phyloP scores from a whole-genome alignment of 2,113 vertebrate genomes.

The Plotosus lineatus region DNA sequence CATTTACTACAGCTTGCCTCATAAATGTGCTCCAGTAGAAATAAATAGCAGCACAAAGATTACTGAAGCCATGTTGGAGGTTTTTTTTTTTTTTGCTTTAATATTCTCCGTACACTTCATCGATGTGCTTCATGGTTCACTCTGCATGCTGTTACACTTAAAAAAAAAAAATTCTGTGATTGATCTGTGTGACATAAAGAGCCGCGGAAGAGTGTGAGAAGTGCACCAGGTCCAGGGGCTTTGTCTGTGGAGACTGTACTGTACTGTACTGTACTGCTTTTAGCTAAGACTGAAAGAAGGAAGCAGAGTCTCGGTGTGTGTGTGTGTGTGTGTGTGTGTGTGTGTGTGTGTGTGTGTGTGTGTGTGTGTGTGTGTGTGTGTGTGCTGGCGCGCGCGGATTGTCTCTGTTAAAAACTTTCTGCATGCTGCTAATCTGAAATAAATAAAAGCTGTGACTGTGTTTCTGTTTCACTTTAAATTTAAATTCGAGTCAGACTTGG shows the following conservation, averaged over 20 bases:
- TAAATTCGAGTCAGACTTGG: no score
- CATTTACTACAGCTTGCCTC: conserved; percentile 9
- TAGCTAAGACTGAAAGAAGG: conserved; percentile 28
- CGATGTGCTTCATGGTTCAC: background rate
- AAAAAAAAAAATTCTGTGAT: background rate
- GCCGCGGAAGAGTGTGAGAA: background rate
- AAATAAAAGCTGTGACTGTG: no score
- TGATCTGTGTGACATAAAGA: background rate
- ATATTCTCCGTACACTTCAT: background rate
- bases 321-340: conserved; percentile 22
- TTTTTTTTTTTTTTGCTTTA: background rate
- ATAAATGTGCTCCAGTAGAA: conserved; percentile 27
- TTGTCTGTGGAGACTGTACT: conserved; percentile 2
- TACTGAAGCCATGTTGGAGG: background rate
- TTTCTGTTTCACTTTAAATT: no score
- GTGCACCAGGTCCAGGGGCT: background rate
- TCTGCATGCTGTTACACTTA: background rate
- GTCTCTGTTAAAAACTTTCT: conserved; percentile 60
- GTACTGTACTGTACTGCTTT: conserved; percentile 24
- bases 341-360: conserved; percentile 33
- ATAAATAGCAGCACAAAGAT: background rate
- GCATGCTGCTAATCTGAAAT: conserved; percentile 69
- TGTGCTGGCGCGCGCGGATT: conserved; percentile 67
- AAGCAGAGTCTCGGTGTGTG: conserved; percentile 13
- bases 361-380: conserved; percentile 32